Evolutionary conservation across 1,140 invertebrate genomes (phyloP).

Genomic region (Bicyclus anynana): DNA sequence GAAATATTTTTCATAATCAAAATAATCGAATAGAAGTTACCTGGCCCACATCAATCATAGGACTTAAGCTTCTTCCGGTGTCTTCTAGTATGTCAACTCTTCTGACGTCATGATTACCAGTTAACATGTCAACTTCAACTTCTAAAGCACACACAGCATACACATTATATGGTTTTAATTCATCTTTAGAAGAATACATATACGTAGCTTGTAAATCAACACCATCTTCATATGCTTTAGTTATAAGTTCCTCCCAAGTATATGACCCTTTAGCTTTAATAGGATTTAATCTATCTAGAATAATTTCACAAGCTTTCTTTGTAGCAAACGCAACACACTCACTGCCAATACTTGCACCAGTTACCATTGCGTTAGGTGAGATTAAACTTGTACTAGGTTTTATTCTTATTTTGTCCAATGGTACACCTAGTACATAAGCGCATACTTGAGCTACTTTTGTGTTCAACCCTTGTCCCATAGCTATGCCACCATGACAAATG

Average conservation of each 20-base stretch:
- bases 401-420: constrained; percentile 81
- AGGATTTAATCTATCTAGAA: constrained; percentile 79
- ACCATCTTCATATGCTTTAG: constrained; percentile 73
- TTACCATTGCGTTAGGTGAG: constrained; percentile 79
- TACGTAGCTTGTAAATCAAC: constrained; percentile 82
- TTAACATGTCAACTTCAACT: constrained; percentile 88
- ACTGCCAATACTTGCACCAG: constrained; percentile 80
- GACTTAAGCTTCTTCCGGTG: constrained; percentile 85
- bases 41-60: constrained; percentile 90
- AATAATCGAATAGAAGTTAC: constrained; percentile 35
- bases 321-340: constrained; percentile 77
- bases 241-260: constrained; percentile 80
- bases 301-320: constrained; percentile 81
- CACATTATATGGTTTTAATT: constrained; percentile 78
- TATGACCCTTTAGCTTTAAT: constrained; percentile 78
- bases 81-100: constrained; percentile 89
- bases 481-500: constrained; percentile 87
- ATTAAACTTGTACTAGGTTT: constrained; percentile 81
- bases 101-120: constrained; percentile 83
- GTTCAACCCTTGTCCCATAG: constrained; percentile 91
- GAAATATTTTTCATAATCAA: too few species aligned
- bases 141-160: constrained; percentile 81
- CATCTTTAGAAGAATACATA: constrained; percentile 77
- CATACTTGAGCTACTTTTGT: constrained; percentile 86
- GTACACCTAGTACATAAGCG: constrained; percentile 83